Base-by-base conservation (phyloP, 2,113 vertebrate genomes). In the Dipodomys ordii region DNA sequence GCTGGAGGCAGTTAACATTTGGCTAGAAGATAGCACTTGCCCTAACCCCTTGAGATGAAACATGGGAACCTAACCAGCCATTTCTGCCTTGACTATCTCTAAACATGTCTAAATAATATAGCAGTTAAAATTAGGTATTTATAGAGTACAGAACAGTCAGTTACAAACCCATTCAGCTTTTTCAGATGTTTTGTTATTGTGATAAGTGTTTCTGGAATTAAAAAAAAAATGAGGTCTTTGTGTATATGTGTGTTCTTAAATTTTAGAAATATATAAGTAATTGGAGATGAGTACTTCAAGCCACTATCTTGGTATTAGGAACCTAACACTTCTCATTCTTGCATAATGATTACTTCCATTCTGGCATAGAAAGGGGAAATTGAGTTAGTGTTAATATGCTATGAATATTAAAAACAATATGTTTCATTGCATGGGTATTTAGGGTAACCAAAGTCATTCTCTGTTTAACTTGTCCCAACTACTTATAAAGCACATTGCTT, bases 191-290 rank as follows among this genome's bases (percentile, higher is more conserved):
- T 28, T 90, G n/a, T 73, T 74, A 46, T 30, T 80, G 35, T 82
- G 77, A 67, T 92, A 72, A 46, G 4, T 39, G n/a, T 89, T 92
- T 94, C 19, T 62, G 16, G 25, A 28, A 39, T 27, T 35, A 35
- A 86, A 67, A 49, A 49, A 49, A 49, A 13, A 57, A 57, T 57
- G 15, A 57, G 18, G 53, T 13, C 53, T 57, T 57, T 57, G 53
- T 57, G 15, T 57, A 57, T 57, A 57, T 80, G 77, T 25, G 20
- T 74, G 65, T 20, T 39, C 85, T 87, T 77, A 82, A 77, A 22
- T 87, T 77, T 89, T 68, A 83, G 57, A 73, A 77, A 32, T 86
- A 78, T n/a, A 67, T 76, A 79, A 46, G 64, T 80, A 60, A 3
- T 15, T 83, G 1, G 27, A 84, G 23, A 44, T 28, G 23, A 53